Base-by-base conservation (phyloP, 1,140 invertebrate species). In the Latrodectus geometricus region DNA sequence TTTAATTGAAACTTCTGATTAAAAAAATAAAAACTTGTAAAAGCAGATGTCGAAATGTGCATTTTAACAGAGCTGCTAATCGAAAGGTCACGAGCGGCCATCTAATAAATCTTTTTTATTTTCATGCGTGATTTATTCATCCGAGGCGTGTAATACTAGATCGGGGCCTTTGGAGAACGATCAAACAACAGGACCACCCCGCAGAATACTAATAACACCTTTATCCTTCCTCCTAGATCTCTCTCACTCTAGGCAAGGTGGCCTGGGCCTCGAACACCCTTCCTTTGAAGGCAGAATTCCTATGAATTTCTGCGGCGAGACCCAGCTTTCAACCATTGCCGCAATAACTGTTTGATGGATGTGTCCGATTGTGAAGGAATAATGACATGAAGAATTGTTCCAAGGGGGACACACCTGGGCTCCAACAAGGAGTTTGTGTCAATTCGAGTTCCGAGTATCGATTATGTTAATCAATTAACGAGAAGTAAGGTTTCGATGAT, bases 61-160 rank as follows among this genome's bases (percentile, higher is more conserved):
- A 35, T 35, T 35, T 35, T 35, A n/a, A 35, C 35, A 35, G 35
- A 5, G 35, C 35, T 35, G 35, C 2, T 35, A 5, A 35, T 35
- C 35, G 35, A 35, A 35, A 35, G 35, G 35, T 35, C 35, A 35
- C 5, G 35, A 35, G 35, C 35, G 8, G 15, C 56, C 15, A 77
- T 12, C 73, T 77, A 35, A 35, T n/a, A 61, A 77, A 68, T 78
- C 17, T 21, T 17, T 79, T 79, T 77, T 79, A 65, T 23, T 79
- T 79, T 20, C n/a, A n/a, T 17, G 15, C n/a, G 49, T 79, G 80
- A 83, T 83, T 82, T 83, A 83, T 83, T 83, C 80, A 83, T 83
- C 35, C 35, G 35, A 83, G 54, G 23, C 70, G 35, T 61, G 80
- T 83, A 74, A 65, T 83, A 52, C 20, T 68, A 70, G 80, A 68